Percentiles rank a stretch among this genome's conserved stretches.
phyloP scores from a whole-genome alignment of 2,113 vertebrate genomes.

The Chunga burmeisteri region DNA sequence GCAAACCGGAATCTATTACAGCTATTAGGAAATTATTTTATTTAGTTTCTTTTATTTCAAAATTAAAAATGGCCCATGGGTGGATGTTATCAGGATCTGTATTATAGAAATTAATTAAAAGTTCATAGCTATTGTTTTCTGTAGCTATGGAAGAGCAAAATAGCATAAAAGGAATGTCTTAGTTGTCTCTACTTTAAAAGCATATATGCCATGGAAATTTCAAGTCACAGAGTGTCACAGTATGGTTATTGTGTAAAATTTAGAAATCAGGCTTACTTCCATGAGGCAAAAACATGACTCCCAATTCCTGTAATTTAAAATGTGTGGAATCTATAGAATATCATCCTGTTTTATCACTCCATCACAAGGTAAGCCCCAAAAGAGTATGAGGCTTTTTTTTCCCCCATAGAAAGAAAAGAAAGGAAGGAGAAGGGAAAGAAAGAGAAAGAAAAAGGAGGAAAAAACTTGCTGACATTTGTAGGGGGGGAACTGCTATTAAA shows the following conservation, averaged over 20 bases:
- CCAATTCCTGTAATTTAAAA: not conserved
- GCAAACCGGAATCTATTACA: not conserved
- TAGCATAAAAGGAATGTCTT: conserved; percentile 5
- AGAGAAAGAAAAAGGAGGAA: not conserved
- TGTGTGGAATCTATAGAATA: not conserved
- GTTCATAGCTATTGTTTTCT: not conserved
- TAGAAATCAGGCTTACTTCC: not conserved
- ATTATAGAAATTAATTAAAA: conserved; percentile 47
- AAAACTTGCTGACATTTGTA: not conserved
- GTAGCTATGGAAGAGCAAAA: conserved; percentile 28
- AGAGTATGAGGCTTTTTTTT: not conserved
- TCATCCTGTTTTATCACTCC: not conserved
- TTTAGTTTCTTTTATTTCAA: conserved; percentile 43
- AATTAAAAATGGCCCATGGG: conserved; percentile 31
- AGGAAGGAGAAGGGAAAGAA: not conserved
- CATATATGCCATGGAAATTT: not conserved
- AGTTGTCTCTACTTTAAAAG: not conserved
- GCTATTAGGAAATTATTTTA: conserved; percentile 36
- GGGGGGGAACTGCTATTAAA: not conserved
- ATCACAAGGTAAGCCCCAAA: not conserved
- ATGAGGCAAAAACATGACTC: not conserved
- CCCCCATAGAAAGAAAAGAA: not conserved
- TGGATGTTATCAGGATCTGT: conserved; percentile 2
- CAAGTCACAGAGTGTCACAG: not conserved
- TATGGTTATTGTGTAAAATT: not conserved